phyloP scores from a whole-genome alignment of 2,113 vertebrate species.

The Anguilla japonica region DNA sequence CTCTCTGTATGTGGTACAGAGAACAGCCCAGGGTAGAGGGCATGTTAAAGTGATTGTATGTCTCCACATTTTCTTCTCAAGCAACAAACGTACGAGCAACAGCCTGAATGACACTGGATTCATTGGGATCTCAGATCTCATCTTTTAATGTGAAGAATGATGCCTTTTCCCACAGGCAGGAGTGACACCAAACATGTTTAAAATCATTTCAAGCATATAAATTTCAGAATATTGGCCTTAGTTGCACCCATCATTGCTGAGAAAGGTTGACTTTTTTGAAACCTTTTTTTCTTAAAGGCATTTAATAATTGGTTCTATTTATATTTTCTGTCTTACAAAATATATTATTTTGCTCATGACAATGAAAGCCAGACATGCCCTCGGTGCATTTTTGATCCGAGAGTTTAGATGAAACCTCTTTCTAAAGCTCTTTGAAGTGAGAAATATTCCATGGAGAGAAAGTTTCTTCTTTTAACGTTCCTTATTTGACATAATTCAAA shows the following conservation, averaged over 20 bases:
- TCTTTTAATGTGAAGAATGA: neutral
- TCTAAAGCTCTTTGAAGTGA: neutral
- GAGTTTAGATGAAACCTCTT: neutral
- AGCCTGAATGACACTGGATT: neutral
- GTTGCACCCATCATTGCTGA: neutral
- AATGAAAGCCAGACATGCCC: neutral
- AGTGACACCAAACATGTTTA: neutral
- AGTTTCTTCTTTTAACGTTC: neutral
- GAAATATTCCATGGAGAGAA: neutral
- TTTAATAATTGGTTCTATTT: neutral
- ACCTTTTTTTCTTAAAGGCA: neutral
- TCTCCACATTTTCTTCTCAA: neutral
- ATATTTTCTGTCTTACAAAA: neutral
- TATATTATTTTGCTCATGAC: neutral
- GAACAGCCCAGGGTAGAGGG: neutral
- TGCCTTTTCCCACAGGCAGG: neutral
- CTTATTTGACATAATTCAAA: neutral
- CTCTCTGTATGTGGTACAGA: neutral
- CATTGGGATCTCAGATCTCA: neutral
- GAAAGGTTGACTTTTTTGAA: neutral
- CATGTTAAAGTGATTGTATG: too few relatives aligned
- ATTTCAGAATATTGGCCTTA: neutral
- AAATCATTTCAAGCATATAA: neutral
- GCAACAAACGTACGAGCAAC: neutral
- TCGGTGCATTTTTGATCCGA: neutral